Evolutionary conservation across 2,888 invertebrate species (phyloP), one percentile per base, ranked within the genome.

Genomic region (Quadroppia sp.): DNA sequence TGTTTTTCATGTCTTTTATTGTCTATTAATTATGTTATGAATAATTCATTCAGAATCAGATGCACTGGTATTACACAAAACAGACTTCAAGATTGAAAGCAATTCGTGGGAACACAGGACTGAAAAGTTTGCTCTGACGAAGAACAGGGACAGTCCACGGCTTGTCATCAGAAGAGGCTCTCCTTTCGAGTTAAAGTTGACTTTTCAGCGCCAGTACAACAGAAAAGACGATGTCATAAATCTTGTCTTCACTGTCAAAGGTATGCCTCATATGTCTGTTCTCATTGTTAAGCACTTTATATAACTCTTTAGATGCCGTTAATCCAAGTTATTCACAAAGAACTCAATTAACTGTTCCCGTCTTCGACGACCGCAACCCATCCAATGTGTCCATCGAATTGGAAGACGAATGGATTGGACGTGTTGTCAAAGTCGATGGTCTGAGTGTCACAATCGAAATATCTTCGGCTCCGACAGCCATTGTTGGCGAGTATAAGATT

Each of bases 41-140:
- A 23, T 53, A 4, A 53, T 9, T 59, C 15, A 40, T 15, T 20
- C 32, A 74, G 75, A 75, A 48, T 64, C 61, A 3, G 59, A 64
- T 48, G 88, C 91, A 74, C 83, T 92, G 73, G 87, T 88, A 15
- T 87, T 93, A 9, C 85, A 88, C 78, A 85, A 86, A 75, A 88
- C 92, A 75, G 89, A 94, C 81, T 87, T 89, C 72, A 89, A 89
- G 79, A 84, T 89, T 72, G 84, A 86, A 9, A 86, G 88, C 53
- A 94, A 94, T 82, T 90, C 91, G 11, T 85, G 85, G 53, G 86
- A 86, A 75, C 94, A 94, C 81, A 88, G 88, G 80, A 94, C 94
- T 0, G 87, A 86, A 79, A 88, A 89, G 80, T 94, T 89, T 82
- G 89, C 90, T 79, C 82, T 89, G 79, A 90, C 90, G 88, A 86